A percentile compares a stretch with the other conserved stretches of the same genome.
These are phyloP conservation scores for Hippasteria phrygiana DNA, from an alignment of 53 echinoderm and acorn worm genomes.

Conservation along the genomic window DNA sequence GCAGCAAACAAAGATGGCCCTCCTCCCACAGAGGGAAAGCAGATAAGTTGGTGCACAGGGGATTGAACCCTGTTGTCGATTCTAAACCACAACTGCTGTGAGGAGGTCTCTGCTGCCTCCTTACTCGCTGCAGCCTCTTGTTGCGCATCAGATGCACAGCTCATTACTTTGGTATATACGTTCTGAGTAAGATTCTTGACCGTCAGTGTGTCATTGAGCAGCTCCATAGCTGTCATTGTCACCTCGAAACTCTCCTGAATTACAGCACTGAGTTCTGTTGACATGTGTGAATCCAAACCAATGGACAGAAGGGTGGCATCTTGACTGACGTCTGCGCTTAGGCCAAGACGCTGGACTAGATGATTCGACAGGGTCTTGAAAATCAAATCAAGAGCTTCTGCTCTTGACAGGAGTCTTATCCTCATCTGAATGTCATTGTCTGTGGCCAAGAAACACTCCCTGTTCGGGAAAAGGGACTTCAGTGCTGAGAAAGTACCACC, in stretches of 20 bases:
- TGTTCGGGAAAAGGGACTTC: constrained; percentile 83
- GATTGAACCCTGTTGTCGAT: constrained; percentile 79
- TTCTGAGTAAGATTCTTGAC: constrained; percentile 73
- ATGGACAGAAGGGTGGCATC: constrained; percentile 86
- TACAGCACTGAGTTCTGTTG: constrained; percentile 89
- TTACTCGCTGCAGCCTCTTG: constrained; percentile 62
- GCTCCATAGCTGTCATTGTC: constrained; percentile 87
- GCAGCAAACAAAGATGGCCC: constrained; percentile 87
- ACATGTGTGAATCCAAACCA: constrained; percentile 96
- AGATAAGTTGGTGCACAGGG: constrained; percentile 81
- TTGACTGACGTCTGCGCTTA: constrained; percentile 74
- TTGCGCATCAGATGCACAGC: constrained; percentile 54
- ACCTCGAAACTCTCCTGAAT: constrained; percentile 92
- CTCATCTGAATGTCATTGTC: constrained; percentile 88
- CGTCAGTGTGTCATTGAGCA: constrained; percentile 91
- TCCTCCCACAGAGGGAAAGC: constrained; percentile 91
- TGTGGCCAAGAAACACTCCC: constrained; percentile 81
- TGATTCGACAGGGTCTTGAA: constrained; percentile 75
- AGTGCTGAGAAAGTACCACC: constrained; percentile 89
- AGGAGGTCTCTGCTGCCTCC: constrained; percentile 50
- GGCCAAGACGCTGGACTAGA: constrained; percentile 86
- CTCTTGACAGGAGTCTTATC: constrained; percentile 64
- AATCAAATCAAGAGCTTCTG: constrained; percentile 81
- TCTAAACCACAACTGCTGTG: constrained; percentile 77
- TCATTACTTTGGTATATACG: constrained; percentile 82